phyloP scores from a whole-genome alignment of 2,797 vertebrate species.

The Ibycter americanus region DNA sequence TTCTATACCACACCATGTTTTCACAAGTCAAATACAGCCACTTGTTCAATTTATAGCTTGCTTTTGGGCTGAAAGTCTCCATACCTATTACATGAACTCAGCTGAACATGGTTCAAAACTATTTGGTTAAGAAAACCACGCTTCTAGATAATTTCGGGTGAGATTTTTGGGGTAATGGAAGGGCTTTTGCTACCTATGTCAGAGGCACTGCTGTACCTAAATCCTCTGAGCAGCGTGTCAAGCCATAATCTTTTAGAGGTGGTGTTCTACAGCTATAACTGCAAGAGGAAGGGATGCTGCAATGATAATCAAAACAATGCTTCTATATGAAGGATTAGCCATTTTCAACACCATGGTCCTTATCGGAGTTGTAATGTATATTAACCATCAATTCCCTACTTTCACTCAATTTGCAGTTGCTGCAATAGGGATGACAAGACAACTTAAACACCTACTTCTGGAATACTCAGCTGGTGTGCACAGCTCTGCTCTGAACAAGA shows the following conservation, averaged over 20 bases:
- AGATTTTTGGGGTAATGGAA: neutral
- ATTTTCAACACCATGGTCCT: neutral
- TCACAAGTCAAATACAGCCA: neutral
- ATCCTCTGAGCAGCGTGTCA: neutral
- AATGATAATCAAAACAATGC: neutral
- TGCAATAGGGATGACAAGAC: neutral
- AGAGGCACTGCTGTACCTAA: neutral
- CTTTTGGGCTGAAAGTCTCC: neutral
- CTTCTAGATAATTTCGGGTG: neutral
- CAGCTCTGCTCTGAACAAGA: neutral
- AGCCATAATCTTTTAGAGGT: neutral
- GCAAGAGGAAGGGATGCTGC: neutral
- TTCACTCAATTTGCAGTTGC: neutral
- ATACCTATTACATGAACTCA: neutral
- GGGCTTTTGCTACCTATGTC: neutral
- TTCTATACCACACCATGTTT: neutral
- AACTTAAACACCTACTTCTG: neutral
- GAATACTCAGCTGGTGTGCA: neutral
- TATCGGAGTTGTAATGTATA: accelerated
- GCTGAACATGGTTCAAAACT: neutral
- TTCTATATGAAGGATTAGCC: neutral
- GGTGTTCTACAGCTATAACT: neutral
- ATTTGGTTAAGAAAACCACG: neutral
- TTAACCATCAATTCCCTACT: neutral
- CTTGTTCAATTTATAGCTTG: neutral